Base-by-base conservation (phyloP, 2,113 vertebrate species). In the Macrotus californicus region DNA sequence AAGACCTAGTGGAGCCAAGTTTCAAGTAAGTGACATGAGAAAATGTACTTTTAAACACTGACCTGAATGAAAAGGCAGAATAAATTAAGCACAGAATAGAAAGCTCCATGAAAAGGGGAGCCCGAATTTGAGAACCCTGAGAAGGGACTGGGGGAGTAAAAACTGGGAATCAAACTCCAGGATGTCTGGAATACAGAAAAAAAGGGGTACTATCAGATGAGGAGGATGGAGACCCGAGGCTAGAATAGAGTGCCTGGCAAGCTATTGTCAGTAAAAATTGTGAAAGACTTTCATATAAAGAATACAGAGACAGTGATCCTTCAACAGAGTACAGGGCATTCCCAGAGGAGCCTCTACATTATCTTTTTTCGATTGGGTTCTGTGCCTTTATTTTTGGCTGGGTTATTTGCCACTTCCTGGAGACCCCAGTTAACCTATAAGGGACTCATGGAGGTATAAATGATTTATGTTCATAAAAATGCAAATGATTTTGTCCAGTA, bases 161-260 rank as follows among this genome's bases (percentile, higher is more conserved):
- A 87, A 52, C 13, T 64, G 36, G 16, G n/a, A 52, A 4, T 52
- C 29, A 73, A 75, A 89, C 10, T 73, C 24, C 16, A 84, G 12
- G 50, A 64, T 34, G 6, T 4, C 6, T 81, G 41, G 18, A 43
- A 4, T 14, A 52, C 11, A 50, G 29, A 86, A 36, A 69, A 81
- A 3, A 14, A 46, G 4, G 6, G 7, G 31, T 21, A 39, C 29
- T 76, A 15, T 43, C 6, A 64, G 11, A 19, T 19, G 10, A 39
- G 22, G 8, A 73, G 19, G 11, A n/a, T 26, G 15, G 29, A 70
- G 14, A 69, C 0, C 9, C 12, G 9, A 7, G 5, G 0, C 31
- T 39, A 77, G 15, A 50, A 41, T 1, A 43, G 9, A 87, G 0
- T n/a, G 24, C 31, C 50, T 50, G 43, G 3, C 4, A 43, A 89